These are phyloP conservation scores for Brachypalpus laphriformis DNA, from an alignment of 2,888 invertebrate species.

Conservation along the genomic window DNA sequence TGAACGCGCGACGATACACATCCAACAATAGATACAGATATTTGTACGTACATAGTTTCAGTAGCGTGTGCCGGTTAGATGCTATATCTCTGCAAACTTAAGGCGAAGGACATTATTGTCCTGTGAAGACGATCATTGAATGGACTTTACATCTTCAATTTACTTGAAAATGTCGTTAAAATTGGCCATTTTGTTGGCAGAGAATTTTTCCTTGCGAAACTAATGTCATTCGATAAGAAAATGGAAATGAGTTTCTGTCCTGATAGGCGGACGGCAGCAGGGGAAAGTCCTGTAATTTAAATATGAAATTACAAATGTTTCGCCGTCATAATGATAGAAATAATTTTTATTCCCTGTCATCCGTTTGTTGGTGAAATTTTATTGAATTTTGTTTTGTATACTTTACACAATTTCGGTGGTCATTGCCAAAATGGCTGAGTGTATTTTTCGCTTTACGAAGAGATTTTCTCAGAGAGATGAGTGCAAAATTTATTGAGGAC, in stretches of 20 bases:
- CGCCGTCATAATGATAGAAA: conserved; percentile 24
- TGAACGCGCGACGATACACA: conserved; percentile 23
- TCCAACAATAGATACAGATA: conserved; percentile 4
- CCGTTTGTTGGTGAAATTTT: not conserved
- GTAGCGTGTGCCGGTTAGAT: conserved; percentile 1
- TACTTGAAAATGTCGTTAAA: conserved; percentile 34
- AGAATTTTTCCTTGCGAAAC: conserved; percentile 7
- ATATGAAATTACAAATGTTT: conserved; percentile 54
- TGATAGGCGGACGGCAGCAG: not conserved
- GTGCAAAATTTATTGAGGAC: conserved; percentile 5
- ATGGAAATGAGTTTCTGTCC: conserved; percentile 23
- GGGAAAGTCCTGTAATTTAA: conserved; percentile 20
- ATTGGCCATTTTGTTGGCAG: conserved; percentile 17
- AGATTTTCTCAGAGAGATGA: not conserved
- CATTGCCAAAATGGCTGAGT: not conserved
- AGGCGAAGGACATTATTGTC: conserved; percentile 19
- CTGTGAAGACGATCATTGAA: conserved; percentile 21
- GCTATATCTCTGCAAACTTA: not conserved
- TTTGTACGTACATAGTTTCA: not conserved
- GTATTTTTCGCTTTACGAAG: too few relatives aligned
- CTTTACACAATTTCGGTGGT: not conserved
- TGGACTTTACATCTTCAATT: conserved; percentile 35
- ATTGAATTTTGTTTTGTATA: conserved; percentile 22
- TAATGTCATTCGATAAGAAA: conserved; percentile 52
- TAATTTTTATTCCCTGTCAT: conserved; percentile 21